A percentile compares a stretch with the other conserved stretches of the same genome.
These are phyloP conservation scores for Australoheros scitulus DNA, from an alignment of 2,113 vertebrate species.

Conservation along the genomic window DNA sequence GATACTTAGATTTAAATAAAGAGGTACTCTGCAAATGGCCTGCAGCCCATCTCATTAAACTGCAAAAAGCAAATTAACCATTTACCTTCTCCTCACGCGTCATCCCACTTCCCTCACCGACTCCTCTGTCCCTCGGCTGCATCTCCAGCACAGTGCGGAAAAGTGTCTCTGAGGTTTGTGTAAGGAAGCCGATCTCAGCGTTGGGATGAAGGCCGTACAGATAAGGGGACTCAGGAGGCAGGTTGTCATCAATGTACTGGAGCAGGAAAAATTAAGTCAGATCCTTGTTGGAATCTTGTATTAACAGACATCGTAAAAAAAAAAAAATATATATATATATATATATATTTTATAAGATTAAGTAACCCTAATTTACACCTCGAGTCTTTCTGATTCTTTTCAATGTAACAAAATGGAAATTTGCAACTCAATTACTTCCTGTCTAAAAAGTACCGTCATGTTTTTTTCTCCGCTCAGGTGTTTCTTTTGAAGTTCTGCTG, in stretches of 20 bases:
- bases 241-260: constrained; percentile 88
- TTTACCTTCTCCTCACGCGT: constrained; percentile 89
- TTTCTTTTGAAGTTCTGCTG: constrained; percentile 46
- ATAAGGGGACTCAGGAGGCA: constrained; percentile 91
- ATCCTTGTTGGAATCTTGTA: not conserved
- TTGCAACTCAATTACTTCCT: constrained; percentile 14
- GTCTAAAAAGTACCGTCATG: not conserved
- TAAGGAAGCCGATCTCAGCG: constrained; percentile 93
- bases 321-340: too few species aligned
- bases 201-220: constrained; percentile 96
- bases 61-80: not conserved
- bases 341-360: not conserved
- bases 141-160: constrained; percentile 89
- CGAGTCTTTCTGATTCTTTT: not conserved
- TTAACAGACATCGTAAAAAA: not conserved
- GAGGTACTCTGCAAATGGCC: not conserved
- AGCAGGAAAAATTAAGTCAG: constrained; percentile 21
- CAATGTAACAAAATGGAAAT: not conserved
- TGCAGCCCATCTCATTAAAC: not conserved
- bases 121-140: constrained; percentile 85
- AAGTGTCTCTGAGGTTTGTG: constrained; percentile 90
- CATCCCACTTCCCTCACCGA: constrained; percentile 67
- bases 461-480: not conserved
- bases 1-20: not conserved
- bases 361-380: not conserved